Evolutionary conservation across 2,113 vertebrate species (phyloP), one percentile per base, ranked within the genome.

Genomic region (Rhodinocichla rosea): DNA sequence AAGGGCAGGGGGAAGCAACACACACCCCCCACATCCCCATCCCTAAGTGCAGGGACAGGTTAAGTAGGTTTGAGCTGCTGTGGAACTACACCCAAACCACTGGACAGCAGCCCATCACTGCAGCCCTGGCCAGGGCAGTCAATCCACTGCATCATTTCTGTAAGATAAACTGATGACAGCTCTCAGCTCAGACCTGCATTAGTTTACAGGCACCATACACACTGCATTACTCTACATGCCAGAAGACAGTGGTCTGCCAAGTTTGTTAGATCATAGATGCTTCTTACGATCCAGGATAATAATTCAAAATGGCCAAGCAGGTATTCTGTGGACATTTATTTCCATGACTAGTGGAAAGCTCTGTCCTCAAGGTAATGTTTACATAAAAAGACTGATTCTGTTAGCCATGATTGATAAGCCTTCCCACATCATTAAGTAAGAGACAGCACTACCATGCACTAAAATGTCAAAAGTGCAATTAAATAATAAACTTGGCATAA

Each of bases 401-500:
- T 64, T 92, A 89, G 79, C 56, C 65, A n/a, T 94, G 87, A 96
- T 39, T 95, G 86, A 89, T 81, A 90, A 79, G 52, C 70, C 52
- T 90, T 65, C 52, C 52, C 56, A 56, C 65, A 82, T 84, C 69
- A 93, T 53, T 94, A 93, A 91, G 52, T 69, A 75, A 88, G 92
- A 53, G 84, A 93, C 15, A 96, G 96, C 85, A 89, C 89, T 52
- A 78, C 82, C 70, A 91, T 62, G 62, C 87, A 92, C 91, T 83
- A 90, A 83, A 79, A 97, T 47, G 87, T 89, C 75, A 78, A 30
- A 93, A 96, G 83, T 50, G 88, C 35, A 82, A 82, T 65, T 92
- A 96, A 95, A 96, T 74, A 96, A 87, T 80, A 92, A 82, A 89
- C 63, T 69, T 87, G 67, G 65, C 77, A 33, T 57, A 76, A 90